Base-by-base conservation (phyloP, 2,888 invertebrate species). In the Eristalinus sepulchralis region DNA sequence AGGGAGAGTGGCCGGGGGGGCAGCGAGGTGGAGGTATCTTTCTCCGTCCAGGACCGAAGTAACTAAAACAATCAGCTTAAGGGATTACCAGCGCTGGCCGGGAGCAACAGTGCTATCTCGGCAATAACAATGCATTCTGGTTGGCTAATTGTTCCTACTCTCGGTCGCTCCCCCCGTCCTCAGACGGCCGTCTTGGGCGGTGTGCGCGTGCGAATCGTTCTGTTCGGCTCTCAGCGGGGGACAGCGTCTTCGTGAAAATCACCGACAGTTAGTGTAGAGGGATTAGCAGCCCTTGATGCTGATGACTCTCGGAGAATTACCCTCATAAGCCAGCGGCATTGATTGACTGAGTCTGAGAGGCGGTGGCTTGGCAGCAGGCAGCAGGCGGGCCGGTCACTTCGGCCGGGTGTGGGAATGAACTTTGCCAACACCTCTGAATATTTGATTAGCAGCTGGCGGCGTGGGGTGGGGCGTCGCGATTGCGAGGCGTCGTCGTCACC, bases 41-140 rank as follows among this genome's bases (percentile, higher is more conserved):
- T 63, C 60, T 80, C 68, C 55, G 57, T 9, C 17, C 39, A 17
- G 10, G 64, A 27, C 60, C 55, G 47, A 75, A 82, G 77, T 70
- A 85, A 85, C 85, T 81, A 81, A 81, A 73, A 78, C 82, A 82
- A 77, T 85, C 78, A 82, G 82, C 85, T 82, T 70, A 75, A 78
- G 66, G 55, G 78, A 82, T 86, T 78, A 82, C 73, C 78, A 36
- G 57, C 47, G 77, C 20, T 72, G 47, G 39, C 17, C 57, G 60
- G 36, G 47, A 62, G 47, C 47, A 47, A 47, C 47, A 68, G 53
- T 39, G 20, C 67, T 68, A 67, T 67, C 67, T 78, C 34, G 67
- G 47, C 62, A 66, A 82, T 62, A 78, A 71, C 64, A 76, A 66
- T 55, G 57, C 20, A 68, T 57, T 72, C 59, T 24, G 55, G 10